These are phyloP conservation scores for Nesidiocoris tenuis DNA, from an alignment of 2,888 invertebrate genomes.

Conservation along the genomic window DNA sequence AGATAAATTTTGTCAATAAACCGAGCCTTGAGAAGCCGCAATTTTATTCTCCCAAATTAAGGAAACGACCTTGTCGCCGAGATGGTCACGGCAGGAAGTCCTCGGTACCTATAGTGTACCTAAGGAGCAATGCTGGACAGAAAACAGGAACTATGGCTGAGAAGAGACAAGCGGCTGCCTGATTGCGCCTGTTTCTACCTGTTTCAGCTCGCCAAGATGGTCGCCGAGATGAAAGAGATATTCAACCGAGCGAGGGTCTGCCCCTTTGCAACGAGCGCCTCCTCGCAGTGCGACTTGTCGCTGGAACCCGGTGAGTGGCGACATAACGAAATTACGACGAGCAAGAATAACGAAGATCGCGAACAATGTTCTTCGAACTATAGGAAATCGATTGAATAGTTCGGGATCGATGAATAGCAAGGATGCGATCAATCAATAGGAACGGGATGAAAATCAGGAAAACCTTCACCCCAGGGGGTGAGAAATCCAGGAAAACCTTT, in stretches of 20 bases:
- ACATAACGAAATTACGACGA: too few species aligned
- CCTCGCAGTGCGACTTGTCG: conserved; percentile 55
- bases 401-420: too few species aligned
- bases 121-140: neutral
- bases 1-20: too few species aligned
- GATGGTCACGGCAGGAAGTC: conserved; percentile 1
- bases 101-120: neutral
- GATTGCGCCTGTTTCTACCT: conserved; percentile 13
- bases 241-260: conserved; percentile 73
- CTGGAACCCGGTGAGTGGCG: conserved; percentile 56
- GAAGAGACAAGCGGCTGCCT: conserved; percentile 21
- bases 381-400: too few species aligned
- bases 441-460: too few species aligned
- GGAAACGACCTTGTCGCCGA: conserved; percentile 13
- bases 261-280: conserved; percentile 60
- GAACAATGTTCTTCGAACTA: too few species aligned
- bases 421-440: too few species aligned
- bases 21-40: too few species aligned
- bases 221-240: conserved; percentile 76
- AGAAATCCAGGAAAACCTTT: too few species aligned
- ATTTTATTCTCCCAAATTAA: neutral
- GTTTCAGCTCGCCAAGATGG: conserved; percentile 66
- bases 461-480: too few species aligned
- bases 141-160: conserved; percentile 37
- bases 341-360: too few species aligned